Evolutionary conservation across 2,797 vertebrate genomes (phyloP), one percentile per base, ranked within the genome.

Genomic region (Sebastiscus tertius): DNA sequence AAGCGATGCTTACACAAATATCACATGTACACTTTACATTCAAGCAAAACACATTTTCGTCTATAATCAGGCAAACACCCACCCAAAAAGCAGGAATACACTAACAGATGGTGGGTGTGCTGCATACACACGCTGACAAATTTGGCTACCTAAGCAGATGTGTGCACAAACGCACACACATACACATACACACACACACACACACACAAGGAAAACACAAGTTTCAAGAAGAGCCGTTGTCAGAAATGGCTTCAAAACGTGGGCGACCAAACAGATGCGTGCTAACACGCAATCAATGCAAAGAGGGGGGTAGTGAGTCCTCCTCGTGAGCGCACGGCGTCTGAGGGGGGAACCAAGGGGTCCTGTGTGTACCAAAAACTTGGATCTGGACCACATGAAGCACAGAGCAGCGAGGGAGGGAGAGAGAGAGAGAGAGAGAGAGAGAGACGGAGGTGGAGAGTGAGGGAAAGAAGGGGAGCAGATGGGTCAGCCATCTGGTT

Each of bases 401-500:
- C 85, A 80, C 79, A 77, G 89, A 87, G 90, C 66, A 76, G 85
- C 73, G 26, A 56, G 31, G 31, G 79, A 85, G 86, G 83, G 88
- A 72, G 68, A 60, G 83, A 13, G 81, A 87, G 81, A 86, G 24
- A 55, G 49, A 22, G 79, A 85, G 87, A 84, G 88, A 71, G 68
- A 61, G 83, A 67, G 78, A 60, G 81, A 87, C 14, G 83, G 86
- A 88, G 82, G 77, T 89, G 88, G 80, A 79, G 89, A 86, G 74
- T 13, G 81, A 80, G 78, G 80, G 85, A 82, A 87, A 87, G 91
- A 88, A 91, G 79, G 88, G 83, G 92, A 95, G 94, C 95, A 96
- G 96, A 96, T 96, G 95, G 95, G 95, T 95, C 93, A 95, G 93
- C 95, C 96, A 96, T 96, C 96, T 96, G 96, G 88, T 94, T 93